Evolutionary conservation across 2,797 vertebrate species (phyloP).

Genomic region (Cyclura pinguis): DNA sequence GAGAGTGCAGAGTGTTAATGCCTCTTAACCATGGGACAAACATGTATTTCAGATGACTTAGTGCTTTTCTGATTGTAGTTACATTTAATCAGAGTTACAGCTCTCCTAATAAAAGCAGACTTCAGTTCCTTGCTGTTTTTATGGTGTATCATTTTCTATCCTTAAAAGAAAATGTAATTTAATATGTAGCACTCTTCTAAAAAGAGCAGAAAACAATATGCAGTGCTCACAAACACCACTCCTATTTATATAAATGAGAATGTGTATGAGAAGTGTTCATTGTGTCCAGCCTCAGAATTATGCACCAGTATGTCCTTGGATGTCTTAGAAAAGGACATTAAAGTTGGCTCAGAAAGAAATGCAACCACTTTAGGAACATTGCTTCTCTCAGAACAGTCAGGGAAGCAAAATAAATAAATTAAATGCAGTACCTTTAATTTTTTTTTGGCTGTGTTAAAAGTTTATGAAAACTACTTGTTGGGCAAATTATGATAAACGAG

Average conservation of each 20-base stretch:
- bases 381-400: constrained; percentile 69
- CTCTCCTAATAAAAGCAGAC: constrained; percentile 28
- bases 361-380: constrained; percentile 72
- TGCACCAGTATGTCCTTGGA: constrained; percentile 62
- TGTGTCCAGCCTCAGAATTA: constrained; percentile 53
- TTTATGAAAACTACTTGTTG: constrained; percentile 55
- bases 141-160: constrained; percentile 14
- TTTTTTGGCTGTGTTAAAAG: constrained; percentile 64
- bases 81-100: constrained; percentile 43
- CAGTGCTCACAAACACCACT: background rate
- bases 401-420: constrained; percentile 73
- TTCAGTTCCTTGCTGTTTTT: background rate
- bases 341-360: constrained; percentile 71
- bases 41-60: constrained; percentile 38
- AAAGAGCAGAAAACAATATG: constrained; percentile 1
- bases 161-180: constrained; percentile 56
- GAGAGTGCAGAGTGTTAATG: background rate
- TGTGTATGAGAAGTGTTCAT: background rate
- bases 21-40: background rate
- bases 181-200: constrained; percentile 11
- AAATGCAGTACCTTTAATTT: constrained; percentile 61
- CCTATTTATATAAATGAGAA: constrained; percentile 17
- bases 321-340: constrained; percentile 71
- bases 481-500: constrained; percentile 22
- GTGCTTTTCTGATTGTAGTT: background rate